Evolutionary conservation across 2,888 invertebrate genomes (phyloP).

Genomic region (Stenchaetothrips biformis): DNA sequence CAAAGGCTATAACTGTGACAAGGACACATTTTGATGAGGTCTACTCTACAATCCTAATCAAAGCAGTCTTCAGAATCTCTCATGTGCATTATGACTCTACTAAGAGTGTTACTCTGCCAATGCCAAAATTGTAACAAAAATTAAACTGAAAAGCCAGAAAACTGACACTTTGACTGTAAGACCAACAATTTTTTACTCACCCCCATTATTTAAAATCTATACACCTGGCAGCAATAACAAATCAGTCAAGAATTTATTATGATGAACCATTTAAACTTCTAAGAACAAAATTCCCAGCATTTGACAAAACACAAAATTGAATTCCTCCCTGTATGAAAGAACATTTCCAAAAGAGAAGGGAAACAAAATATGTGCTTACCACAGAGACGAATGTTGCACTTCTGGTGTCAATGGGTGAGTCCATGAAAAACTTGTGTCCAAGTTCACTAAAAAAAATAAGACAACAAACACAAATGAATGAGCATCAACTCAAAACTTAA

Average conservation of each 20-base stretch:
- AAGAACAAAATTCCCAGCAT: slow-evolving; percentile 24
- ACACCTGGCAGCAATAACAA: slow-evolving; percentile 30
- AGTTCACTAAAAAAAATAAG: slow-evolving; percentile 33
- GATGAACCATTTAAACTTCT: slow-evolving; percentile 30
- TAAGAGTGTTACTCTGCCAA: no score
- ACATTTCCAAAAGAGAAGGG: slow-evolving; percentile 34
- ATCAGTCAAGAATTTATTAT: slow-evolving; percentile 25
- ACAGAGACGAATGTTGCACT: slow-evolving; percentile 68
- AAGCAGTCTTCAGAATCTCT: no score
- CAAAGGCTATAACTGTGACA: no score
- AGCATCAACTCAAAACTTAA: not conserved
- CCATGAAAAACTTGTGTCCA: slow-evolving; percentile 9
- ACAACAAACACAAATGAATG: not conserved
- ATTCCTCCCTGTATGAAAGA: slow-evolving; percentile 26
- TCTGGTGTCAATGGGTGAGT: slow-evolving; percentile 34
- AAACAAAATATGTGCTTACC: slow-evolving; percentile 51
- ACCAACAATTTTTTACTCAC: not conserved
- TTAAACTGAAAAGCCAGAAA: slow-evolving; percentile 32
- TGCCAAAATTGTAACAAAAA: slow-evolving; percentile 4
- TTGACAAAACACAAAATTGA: not conserved
- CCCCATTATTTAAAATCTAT: slow-evolving; percentile 30
- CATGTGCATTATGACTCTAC: no score
- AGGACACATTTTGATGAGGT: no score
- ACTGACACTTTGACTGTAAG: slow-evolving; percentile 33
- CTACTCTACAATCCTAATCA: no score